Evolutionary conservation across 2,113 vertebrate species (phyloP).

Genomic region (Brienomyrus longianalis): DNA sequence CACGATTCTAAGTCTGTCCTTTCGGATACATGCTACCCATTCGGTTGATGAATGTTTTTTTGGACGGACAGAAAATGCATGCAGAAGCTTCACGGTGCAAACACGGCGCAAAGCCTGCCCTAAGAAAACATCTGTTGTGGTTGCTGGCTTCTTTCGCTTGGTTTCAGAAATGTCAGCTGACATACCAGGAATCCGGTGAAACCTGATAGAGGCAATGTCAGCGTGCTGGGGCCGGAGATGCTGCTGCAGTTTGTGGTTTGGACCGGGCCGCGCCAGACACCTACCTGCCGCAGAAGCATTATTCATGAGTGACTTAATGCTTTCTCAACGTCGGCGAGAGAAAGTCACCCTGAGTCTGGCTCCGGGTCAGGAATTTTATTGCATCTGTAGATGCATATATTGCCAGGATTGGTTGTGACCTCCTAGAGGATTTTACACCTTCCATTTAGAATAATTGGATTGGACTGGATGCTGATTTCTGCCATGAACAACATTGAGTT

Average conservation of each 20-base stretch:
- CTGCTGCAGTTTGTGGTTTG: neutral
- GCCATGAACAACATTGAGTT: neutral
- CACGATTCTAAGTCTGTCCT: neutral
- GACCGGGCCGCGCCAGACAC: neutral
- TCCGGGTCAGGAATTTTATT: neutral
- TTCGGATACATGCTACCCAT: neutral
- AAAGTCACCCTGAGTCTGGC: neutral
- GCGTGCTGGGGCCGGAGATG: neutral
- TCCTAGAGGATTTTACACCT: neutral
- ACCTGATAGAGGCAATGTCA: neutral
- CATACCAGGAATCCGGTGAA: neutral
- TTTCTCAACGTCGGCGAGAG: neutral
- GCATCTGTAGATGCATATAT: neutral
- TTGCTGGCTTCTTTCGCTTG: neutral
- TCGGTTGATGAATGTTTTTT: neutral
- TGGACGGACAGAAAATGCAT: neutral
- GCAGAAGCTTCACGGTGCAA: neutral
- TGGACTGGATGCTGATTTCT: neutral
- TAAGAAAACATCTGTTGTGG: neutral
- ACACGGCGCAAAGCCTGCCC: neutral
- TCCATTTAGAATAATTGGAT: neutral
- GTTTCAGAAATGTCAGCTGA: neutral
- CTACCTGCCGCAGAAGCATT: neutral
- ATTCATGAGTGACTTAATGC: neutral
- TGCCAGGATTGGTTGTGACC: neutral